Evolutionary conservation across 2,888 invertebrate species (phyloP), one percentile per base, ranked within the genome.

Genomic region (Drosophila fungiperda): DNA sequence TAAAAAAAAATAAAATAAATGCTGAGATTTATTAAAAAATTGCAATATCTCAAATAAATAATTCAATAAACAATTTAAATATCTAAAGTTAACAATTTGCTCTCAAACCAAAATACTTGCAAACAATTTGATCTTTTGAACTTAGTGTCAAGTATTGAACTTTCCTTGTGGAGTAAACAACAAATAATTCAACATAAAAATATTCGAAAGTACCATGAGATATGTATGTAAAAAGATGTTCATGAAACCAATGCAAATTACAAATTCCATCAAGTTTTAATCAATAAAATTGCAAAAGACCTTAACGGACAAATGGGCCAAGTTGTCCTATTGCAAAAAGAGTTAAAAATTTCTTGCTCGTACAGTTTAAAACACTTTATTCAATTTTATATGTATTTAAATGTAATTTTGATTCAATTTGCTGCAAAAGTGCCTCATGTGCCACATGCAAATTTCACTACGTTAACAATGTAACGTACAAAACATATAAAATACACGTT

Each of bases 341-440:
- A 38, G 15, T n/a, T 53, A 15, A 15, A 15, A 67, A 38, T 52
- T n/a, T 1, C 32, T 38, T 12, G 15, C 8, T 29, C 53, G 32
- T 71, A 68, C 62, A 68, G 45, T 57, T 68, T 36, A 33, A 75
- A 75, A 78, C 62, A 42, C 55, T 78, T 75, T 78, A 78, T 78
- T 78, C 36, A 75, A 49, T 71, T 68, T 42, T 35, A 74, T 50
- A 61, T 48, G 55, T 58, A 67, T 77, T 73, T 76, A 76, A 64
- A 71, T 75, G 81, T 70, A 77, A 76, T 85, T 81, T 89, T 73
- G 76, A 77, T 84, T 86, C 68, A 72, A 85, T 81, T 85, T 77
- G 76, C 78, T 68, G 79, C 79, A 79, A 73, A 76, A 63, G 60
- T 67, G 58, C 45, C 71, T 45, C 52, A 73, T 69, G 67, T 68